phyloP scores from a whole-genome alignment of 2,797 vertebrate species.

The Buceros bicornis region DNA sequence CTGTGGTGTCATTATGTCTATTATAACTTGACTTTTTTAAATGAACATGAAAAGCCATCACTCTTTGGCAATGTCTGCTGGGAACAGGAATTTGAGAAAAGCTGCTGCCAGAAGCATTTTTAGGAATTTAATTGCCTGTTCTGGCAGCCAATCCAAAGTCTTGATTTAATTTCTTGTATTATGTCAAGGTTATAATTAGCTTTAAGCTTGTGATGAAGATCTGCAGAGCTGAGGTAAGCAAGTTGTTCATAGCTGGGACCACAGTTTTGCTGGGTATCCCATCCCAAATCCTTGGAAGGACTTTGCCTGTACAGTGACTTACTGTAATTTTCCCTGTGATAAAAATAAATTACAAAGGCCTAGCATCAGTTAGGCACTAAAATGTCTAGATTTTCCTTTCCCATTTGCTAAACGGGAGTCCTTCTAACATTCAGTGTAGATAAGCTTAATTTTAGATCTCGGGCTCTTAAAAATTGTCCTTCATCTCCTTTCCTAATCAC shows the following conservation, averaged over 20 bases:
- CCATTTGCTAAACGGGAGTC: background rate
- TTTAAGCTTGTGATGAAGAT: background rate
- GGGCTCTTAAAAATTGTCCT: background rate
- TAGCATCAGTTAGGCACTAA: background rate
- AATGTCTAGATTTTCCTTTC: background rate
- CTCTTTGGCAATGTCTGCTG: background rate
- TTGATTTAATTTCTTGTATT: constrained; percentile 1
- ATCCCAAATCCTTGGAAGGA: background rate
- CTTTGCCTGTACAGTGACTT: background rate
- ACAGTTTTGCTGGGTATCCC: background rate
- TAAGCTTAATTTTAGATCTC: background rate
- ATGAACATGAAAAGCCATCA: background rate
- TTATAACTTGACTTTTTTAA: background rate
- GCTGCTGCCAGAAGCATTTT: background rate
- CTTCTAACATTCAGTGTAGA: background rate
- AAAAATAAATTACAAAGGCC: background rate
- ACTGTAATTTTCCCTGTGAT: background rate
- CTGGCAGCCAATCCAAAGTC: background rate
- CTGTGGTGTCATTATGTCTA: background rate
- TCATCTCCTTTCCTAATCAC: background rate
- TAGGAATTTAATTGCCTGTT: background rate
- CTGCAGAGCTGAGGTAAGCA: background rate
- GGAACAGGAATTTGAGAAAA: background rate
- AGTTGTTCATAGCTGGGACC: background rate
- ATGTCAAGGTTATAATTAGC: constrained; percentile 37